Base-by-base conservation (phyloP, 2,888 invertebrate genomes). In the Sturmia bella region DNA sequence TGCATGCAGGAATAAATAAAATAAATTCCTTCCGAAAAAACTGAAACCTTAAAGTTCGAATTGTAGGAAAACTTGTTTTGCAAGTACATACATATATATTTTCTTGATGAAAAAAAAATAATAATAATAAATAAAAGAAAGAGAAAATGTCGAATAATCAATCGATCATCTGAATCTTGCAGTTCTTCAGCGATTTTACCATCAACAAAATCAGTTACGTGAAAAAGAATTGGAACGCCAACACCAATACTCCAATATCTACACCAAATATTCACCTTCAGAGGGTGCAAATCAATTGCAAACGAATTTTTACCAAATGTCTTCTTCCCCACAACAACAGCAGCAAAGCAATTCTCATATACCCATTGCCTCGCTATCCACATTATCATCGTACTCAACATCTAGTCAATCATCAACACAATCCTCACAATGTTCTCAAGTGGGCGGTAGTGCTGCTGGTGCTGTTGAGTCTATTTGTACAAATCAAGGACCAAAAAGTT, bases 161-260 rank as follows among this genome's bases (percentile, higher is more conserved):
- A n/a, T n/a, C n/a, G n/a, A n/a, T n/a, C 37, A 11, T 17, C 2
- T 19, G 15, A 6, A 12, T 45, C 19, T 74, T 73, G 0, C 19
- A 84, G 94, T 95, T 78, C 91, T 95, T 85, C 95, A 95, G 89
- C 92, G 95, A 89, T 95, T 95, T 89, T 94, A 94, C 88, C 95
- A 95, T 89, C 95, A 95, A 88, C 95, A 94, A 88, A 95, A 94
- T 87, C 95, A 95, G 89, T 91, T 93, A 85, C 92, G 95, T 83
- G 92, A 94, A 84, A 93, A 88, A 79, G 91, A 91, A 84, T 83
- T 88, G 4, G 90, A 90, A 84, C 86, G 88, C 37, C 88, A 89
- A 56, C 86, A 89, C 9, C 80, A 78, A n/a, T 75, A 68, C 61
- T 27, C 80, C 13, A 73, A 59, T 64, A 24, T 72, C 13, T 77